phyloP scores from a whole-genome alignment of 2,113 vertebrate species.

The Salvelinus alpinus region DNA sequence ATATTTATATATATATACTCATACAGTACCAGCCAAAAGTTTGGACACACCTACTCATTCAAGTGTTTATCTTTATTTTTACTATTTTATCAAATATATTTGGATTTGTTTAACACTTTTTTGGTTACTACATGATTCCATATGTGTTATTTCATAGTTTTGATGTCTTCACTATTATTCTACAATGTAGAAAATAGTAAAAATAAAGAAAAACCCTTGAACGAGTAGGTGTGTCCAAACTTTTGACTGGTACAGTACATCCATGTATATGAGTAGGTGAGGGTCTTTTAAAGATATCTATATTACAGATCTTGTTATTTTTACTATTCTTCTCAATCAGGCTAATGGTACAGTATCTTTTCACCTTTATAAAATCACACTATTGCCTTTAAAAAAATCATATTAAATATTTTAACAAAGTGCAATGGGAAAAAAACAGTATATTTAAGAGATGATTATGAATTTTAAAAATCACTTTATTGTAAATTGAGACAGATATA shows the following conservation, averaged over 20 bases:
- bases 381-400: conserved; percentile 79
- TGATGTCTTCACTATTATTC: too few relatives aligned
- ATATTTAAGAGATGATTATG: conserved; percentile 81
- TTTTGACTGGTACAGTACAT: too few relatives aligned
- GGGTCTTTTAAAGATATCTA: conserved; percentile 76
- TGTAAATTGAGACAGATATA: conserved; percentile 74
- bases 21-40: too few relatives aligned
- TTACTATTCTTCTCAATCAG: conserved; percentile 79
- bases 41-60: too few relatives aligned
- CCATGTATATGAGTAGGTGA: conserved; percentile 68
- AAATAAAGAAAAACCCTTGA: too few relatives aligned
- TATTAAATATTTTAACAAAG: conserved; percentile 81
- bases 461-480: conserved; percentile 70
- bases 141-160: too few relatives aligned
- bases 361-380: conserved; percentile 75
- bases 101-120: too few relatives aligned
- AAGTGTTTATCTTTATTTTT: too few relatives aligned
- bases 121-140: too few relatives aligned
- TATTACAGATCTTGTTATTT: conserved; percentile 78
- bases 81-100: too few relatives aligned
- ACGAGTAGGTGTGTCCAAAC: too few relatives aligned
- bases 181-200: too few relatives aligned
- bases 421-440: conserved; percentile 72
- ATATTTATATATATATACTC: conserved; percentile 1
- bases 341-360: conserved; percentile 74